A percentile compares a stretch with the other conserved stretches of the same genome.
Evolutionary conservation across 2,113 vertebrate genomes (phyloP).

Genomic region (Corapipo altera): DNA sequence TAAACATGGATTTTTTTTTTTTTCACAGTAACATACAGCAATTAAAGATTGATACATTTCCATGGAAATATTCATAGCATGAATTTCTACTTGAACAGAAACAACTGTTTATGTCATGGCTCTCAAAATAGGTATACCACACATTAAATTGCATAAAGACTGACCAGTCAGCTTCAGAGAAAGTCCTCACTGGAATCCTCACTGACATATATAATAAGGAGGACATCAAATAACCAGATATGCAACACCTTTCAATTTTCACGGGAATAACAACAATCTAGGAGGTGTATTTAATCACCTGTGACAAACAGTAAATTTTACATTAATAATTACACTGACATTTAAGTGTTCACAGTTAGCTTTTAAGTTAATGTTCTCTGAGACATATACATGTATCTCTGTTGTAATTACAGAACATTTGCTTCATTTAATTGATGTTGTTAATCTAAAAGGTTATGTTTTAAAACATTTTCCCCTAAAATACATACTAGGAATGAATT

Average conservation of each 20-base stretch:
- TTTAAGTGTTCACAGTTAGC: conserved; percentile 25
- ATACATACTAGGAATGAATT: not conserved
- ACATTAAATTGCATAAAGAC: not conserved
- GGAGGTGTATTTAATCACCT: conserved; percentile 4
- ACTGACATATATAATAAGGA: not conserved
- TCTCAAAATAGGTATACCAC: not conserved
- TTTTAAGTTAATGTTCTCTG: conserved; percentile 35
- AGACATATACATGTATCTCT: not conserved
- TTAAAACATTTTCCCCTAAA: conserved; percentile 31
- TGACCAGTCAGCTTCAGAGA: not conserved
- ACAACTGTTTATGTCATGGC: not conserved
- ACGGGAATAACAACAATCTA: not conserved
- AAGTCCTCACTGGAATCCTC: not conserved
- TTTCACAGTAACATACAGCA: not conserved
- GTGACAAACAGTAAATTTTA: conserved; percentile 18
- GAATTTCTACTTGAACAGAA: not conserved
- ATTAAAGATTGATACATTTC: not conserved
- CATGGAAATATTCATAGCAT: not conserved
- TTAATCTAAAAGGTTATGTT: conserved; percentile 49
- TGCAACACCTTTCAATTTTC: not conserved
- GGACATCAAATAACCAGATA: not conserved
- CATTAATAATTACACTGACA: conserved; percentile 48
- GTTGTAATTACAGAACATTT: conserved; percentile 49
- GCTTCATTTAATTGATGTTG: conserved; percentile 42
- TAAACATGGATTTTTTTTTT: not conserved